A percentile compares a stretch with the other conserved stretches of the same genome.
Conservation (phyloP, 2,888 invertebrate species). For the Phortica okadai region DNA sequence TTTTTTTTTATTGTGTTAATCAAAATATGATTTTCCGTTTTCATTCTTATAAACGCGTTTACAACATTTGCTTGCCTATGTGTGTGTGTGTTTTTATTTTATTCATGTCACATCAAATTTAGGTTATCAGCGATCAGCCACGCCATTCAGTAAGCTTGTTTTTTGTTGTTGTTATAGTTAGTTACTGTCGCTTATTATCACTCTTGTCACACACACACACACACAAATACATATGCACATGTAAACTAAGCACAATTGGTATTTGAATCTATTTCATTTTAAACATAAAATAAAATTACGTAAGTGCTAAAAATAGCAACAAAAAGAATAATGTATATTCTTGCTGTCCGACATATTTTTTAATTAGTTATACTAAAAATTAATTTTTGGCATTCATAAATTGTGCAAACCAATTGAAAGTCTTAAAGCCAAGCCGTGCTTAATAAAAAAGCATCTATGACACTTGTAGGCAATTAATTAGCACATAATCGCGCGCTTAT, state of each 20-base stretch:
- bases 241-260: neutral
- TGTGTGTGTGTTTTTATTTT: neutral
- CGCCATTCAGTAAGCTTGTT: constrained; percentile 6
- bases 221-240: neutral
- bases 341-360: too few relatives aligned
- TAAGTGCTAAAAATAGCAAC: constrained; percentile 20
- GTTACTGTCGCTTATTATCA: constrained; percentile 15
- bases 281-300: constrained; percentile 4
- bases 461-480: neutral
- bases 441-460: too few relatives aligned
- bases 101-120: constrained; percentile 19
- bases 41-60: neutral
- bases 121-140: constrained; percentile 28
- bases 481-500: neutral
- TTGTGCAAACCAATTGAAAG: constrained; percentile 4
- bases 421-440: neutral
- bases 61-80: neutral
- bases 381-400: too few relatives aligned
- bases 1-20: too few relatives aligned
- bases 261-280: neutral
- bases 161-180: constrained; percentile 6
- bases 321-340: neutral
- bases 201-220: neutral
- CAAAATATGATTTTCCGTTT: too few relatives aligned
- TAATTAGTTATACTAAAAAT: too few relatives aligned